phyloP scores from a whole-genome alignment of 2,797 vertebrate species.

The Takifugu rubripes region DNA sequence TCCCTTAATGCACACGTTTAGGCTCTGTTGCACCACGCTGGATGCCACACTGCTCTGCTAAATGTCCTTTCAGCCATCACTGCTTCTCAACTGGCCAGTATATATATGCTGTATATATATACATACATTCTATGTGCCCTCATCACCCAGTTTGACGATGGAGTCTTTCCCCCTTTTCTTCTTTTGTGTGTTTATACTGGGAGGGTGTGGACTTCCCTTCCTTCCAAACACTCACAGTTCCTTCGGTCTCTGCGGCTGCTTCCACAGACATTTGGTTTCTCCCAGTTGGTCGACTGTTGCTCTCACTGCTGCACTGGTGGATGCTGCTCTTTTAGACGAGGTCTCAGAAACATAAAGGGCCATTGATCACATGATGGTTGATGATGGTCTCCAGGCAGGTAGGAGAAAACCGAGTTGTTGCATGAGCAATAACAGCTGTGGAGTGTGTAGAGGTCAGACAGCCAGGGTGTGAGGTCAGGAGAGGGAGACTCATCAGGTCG shows the following conservation, averaged over 20 bases:
- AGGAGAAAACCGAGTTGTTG: too few relatives aligned
- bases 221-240: conserved; percentile 6
- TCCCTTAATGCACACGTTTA: not conserved
- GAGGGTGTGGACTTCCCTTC: conserved; percentile 35
- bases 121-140: not conserved
- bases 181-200: conserved; percentile 21
- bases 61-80: not conserved
- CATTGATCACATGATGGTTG: too few relatives aligned
- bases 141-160: conserved; percentile 11
- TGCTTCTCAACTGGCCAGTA: not conserved
- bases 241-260: conserved; percentile 12
- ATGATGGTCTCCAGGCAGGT: too few relatives aligned
- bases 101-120: not conserved
- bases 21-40: not conserved
- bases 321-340: too few relatives aligned
- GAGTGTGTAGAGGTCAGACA: conserved; percentile 3
- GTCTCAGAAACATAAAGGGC: too few relatives aligned
- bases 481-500: conserved; percentile 27
- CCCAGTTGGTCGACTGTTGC: too few relatives aligned
- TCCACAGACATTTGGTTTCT: conserved; percentile 2
- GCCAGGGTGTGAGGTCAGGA: conserved; percentile 31
- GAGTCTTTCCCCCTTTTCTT: not conserved
- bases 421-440: too few relatives aligned
- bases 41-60: not conserved
- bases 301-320: too few relatives aligned